These are phyloP conservation scores for Zalophus californianus DNA, from an alignment of 2,797 vertebrate species.

Conservation along the genomic window DNA sequence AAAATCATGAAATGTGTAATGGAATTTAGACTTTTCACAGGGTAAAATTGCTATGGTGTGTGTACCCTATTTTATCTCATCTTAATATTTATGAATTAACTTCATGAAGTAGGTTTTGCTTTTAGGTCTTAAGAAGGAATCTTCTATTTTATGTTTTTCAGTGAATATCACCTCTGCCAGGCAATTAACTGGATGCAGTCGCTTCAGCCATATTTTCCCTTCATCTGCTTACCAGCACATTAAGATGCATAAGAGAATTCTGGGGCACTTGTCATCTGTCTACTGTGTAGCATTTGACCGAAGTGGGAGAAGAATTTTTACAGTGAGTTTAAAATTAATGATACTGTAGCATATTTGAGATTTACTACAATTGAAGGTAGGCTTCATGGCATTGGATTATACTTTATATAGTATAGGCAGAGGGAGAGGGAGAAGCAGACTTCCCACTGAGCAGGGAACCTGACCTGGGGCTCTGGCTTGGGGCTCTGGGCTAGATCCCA, in stretches of 20 bases:
- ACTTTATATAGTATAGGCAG: too few relatives aligned
- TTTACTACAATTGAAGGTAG: conserved; percentile 45
- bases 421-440: too few relatives aligned
- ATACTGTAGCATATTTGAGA: neutral
- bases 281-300: conserved; percentile 99
- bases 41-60: conserved; percentile 17
- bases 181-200: conserved; percentile 93
- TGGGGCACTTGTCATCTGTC: conserved; percentile 98
- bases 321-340: conserved; percentile 89
- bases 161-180: conserved; percentile 94
- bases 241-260: conserved; percentile 98
- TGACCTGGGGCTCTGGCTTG: too few relatives aligned
- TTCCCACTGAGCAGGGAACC: too few relatives aligned
- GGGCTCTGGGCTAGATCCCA: too few relatives aligned
- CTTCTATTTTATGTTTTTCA: conserved; percentile 81
- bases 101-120: conserved; percentile 39
- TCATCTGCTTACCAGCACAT: conserved; percentile 97
- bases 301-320: conserved; percentile 97
- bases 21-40: conserved; percentile 55
- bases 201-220: conserved; percentile 94
- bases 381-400: conserved; percentile 23
- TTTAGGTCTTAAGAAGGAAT: conserved; percentile 59
- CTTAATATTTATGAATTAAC: conserved; percentile 53
- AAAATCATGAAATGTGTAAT: conserved; percentile 51
- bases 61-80: conserved; percentile 51